Percentiles rank a stretch among this genome's conserved stretches.
Conservation (phyloP, 2,888 invertebrate genomes). For the Synanthedon formicaeformis region DNA sequence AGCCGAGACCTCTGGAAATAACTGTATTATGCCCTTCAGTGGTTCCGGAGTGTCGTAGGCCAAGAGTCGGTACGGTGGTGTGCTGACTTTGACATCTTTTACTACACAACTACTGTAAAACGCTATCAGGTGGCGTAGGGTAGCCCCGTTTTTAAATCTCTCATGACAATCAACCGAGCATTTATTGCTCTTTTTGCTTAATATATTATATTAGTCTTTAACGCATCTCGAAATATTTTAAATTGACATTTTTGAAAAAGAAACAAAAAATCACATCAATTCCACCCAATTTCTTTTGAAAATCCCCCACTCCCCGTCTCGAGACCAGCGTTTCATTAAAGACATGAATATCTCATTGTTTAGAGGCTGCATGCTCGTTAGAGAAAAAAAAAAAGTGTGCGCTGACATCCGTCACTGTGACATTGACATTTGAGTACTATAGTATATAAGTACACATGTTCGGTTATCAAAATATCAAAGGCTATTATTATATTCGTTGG, state of each 20-base stretch:
- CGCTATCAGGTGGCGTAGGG: slow-evolving; percentile 67
- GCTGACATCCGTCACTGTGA: slow-evolving; percentile 36
- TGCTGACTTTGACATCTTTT: slow-evolving; percentile 36
- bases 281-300: too few relatives aligned
- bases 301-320: too few relatives aligned
- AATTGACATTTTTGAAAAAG: too few relatives aligned
- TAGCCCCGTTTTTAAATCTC: slow-evolving; percentile 60
- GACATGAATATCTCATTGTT: slow-evolving; percentile 4
- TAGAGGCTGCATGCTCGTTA: slow-evolving; percentile 66
- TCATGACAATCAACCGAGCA: slow-evolving; percentile 67
- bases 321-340: background rate
- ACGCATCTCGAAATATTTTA: background rate
- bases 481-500: slow-evolving; percentile 19
- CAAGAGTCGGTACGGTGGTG: slow-evolving; percentile 54
- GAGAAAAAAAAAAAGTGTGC: slow-evolving; percentile 60
- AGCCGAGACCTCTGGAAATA: slow-evolving; percentile 50
- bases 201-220: slow-evolving; percentile 4
- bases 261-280: too few relatives aligned
- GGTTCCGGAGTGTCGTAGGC: slow-evolving; percentile 64
- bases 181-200: slow-evolving; percentile 46
- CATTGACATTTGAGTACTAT: too few relatives aligned
- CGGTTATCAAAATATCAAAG: too few relatives aligned
- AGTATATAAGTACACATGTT: too few relatives aligned
- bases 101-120: slow-evolving; percentile 4
- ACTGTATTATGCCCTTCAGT: slow-evolving; percentile 69